Evolutionary conservation across 2,113 vertebrate species (phyloP), one percentile per base, ranked within the genome.

Genomic region (Protobothrops flavoviridis): DNA sequence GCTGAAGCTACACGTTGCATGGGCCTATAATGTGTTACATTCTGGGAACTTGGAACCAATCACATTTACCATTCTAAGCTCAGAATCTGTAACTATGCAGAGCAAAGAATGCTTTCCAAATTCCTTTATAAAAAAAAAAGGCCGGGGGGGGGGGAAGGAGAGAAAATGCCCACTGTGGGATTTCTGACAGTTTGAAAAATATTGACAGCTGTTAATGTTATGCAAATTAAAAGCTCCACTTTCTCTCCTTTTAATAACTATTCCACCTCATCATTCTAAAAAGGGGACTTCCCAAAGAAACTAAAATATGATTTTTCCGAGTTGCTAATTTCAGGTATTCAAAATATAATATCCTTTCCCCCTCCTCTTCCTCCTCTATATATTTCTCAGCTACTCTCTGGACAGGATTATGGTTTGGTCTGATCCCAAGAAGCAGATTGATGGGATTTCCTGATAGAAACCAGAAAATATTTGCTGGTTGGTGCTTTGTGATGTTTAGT

Each of bases 171-270:
- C 94, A 96, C 87, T 91, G 94, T 95, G 95, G 93, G 93, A 88
- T 96, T 97, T 92, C 93, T 96, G 95, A 92, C 96, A 94, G 94
- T 95, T 93, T 96, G 94, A 95, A 97, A 96, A 95, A 90, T 96
- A 95, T 96, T 95, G 95, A 95, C 91, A 95, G 91, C 91, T 95
- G 59, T 92, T 95, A 94, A 93, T 85, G 94, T 94, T 59, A 96
- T 95, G 91, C 26, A 96, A 88, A 90, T 96, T 92, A 7, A 95
- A 94, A 94, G 95, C 94, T 91, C 94, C 94, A 69, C 91, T 93
- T 94, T 90, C 92, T 92, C 94, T 89, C 94, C 95, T 94, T 96
- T 61, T 11, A 85, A n/a, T 95, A 92, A 95, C 53, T 92, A 90
- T 96, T 95, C 93, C 94, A 91, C 91, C 93, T 89, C 5, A 85